Conservation (phyloP, 1,140 invertebrate species). For the Camponotus vicinus region DNA sequence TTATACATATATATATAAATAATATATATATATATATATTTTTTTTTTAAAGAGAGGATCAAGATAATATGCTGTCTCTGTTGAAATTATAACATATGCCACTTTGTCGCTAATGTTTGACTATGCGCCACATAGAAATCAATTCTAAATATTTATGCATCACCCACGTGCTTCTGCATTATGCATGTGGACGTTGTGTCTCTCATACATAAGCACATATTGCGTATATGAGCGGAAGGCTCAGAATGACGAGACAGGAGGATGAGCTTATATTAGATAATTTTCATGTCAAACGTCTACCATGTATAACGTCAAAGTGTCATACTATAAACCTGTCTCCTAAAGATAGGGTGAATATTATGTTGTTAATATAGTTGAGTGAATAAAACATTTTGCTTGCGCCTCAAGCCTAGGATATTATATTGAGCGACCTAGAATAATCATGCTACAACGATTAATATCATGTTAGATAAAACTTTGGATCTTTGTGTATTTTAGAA, state of each 20-base stretch:
- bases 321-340: constrained; percentile 30
- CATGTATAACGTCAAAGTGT: constrained; percentile 47
- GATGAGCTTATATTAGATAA: constrained; percentile 60
- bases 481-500: background rate
- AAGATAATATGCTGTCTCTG: background rate
- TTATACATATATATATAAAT: too few relatives aligned
- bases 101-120: constrained; percentile 36
- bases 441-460: background rate
- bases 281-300: constrained; percentile 58
- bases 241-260: constrained; percentile 49
- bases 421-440: constrained; percentile 15
- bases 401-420: background rate
- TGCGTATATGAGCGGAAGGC: constrained; percentile 36
- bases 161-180: constrained; percentile 35
- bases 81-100: constrained; percentile 9
- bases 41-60: background rate
- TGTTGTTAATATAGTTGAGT: constrained; percentile 46
- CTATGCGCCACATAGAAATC: constrained; percentile 10
- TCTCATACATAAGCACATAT: constrained; percentile 24
- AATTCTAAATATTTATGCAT: constrained; percentile 49
- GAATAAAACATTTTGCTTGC: constrained; percentile 54
- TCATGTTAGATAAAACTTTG: background rate
- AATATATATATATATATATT: too few relatives aligned
- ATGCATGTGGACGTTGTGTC: constrained; percentile 46
- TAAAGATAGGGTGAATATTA: constrained; percentile 53